Evolutionary conservation across 2,797 vertebrate species (phyloP), one percentile per base, ranked within the genome.

Genomic region (Nasua narica): DNA sequence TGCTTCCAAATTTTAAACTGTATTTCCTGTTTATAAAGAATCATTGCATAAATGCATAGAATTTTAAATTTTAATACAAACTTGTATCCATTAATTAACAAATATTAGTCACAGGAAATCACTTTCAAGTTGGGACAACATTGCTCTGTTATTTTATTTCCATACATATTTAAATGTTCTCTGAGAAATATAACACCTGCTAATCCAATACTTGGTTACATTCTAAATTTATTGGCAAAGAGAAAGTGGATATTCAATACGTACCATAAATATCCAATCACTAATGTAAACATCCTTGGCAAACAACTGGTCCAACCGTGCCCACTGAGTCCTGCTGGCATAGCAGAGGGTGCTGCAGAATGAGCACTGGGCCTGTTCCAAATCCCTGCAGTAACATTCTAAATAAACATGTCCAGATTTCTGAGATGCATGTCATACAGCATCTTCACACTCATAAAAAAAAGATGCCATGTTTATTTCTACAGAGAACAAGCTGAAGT

Each of bases 151-250:
- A 69, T 76, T 65, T 96, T 76, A 92, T 96, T 92, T 86, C 25
- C 32, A 56, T 37, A 77, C 4, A 43, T 74, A 95, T 60, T 72
- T 90, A 74, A 89, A 56, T 23, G 14, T 11, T 79, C 5, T 74
- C 54, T 89, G 14, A 62, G 40, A 91, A 95, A 76, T 35, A 10
- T 40, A 78, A 81, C 7, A 65, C 19, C 83, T 92, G 27, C 52
- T 93, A 18, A 87, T 43, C 2, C 70, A 87, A 40, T 12, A 58
- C 4, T 8, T 69, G n/a, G 46, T 82, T 94, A 72, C 18, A 94
- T 12, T 93, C 52, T 56, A 94, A 95, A 82, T 82, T 74, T 87
- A 82, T 37, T 90, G 87, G 69, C 58, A 87, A 91, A 92, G 60
- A 78, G 3, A 91, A 93, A 96, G n/a, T 48, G 29, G n/a, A 62